These are phyloP conservation scores for Caenorhabditis latens DNA, from an alignment of 1,140 invertebrate genomes.

Conservation along the genomic window DNA sequence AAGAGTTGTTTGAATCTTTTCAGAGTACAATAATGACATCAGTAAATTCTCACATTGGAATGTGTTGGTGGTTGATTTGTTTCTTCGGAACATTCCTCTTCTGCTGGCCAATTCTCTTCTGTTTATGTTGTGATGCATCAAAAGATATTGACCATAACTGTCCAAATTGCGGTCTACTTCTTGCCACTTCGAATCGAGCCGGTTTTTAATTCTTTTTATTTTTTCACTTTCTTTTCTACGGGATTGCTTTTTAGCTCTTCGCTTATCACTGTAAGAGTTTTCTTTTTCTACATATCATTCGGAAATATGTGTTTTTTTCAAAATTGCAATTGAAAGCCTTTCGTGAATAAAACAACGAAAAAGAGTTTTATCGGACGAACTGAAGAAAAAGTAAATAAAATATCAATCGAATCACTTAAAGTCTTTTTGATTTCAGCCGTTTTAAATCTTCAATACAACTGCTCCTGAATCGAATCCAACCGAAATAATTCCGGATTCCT, in stretches of 20 bases:
- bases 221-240: not conserved
- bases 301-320: too few relatives aligned
- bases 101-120: conserved; percentile 42
- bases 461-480: conserved; percentile 99
- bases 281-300: not conserved
- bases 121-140: conserved; percentile 74
- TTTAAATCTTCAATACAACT: conserved; percentile 95
- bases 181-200: conserved; percentile 36
- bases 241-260: not conserved
- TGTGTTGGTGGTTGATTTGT: conserved; percentile 47
- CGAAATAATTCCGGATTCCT: conserved; percentile 95
- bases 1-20: not conserved
- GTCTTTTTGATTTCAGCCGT: too few relatives aligned
- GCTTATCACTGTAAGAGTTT: not conserved
- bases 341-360: too few relatives aligned
- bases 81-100: conserved; percentile 47
- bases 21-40: conserved; percentile 50
- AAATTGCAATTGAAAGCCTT: too few relatives aligned
- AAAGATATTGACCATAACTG: conserved; percentile 80
- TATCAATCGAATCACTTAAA: too few relatives aligned
- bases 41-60: conserved; percentile 12
- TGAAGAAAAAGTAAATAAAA: too few relatives aligned
- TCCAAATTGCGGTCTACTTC: conserved; percentile 45
- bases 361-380: too few relatives aligned
- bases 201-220: not conserved